A percentile compares a stretch with the other conserved stretches of the same genome.
Conservation (phyloP, 2,888 invertebrate species). For the Galeopsomyia nigrocyanea region DNA sequence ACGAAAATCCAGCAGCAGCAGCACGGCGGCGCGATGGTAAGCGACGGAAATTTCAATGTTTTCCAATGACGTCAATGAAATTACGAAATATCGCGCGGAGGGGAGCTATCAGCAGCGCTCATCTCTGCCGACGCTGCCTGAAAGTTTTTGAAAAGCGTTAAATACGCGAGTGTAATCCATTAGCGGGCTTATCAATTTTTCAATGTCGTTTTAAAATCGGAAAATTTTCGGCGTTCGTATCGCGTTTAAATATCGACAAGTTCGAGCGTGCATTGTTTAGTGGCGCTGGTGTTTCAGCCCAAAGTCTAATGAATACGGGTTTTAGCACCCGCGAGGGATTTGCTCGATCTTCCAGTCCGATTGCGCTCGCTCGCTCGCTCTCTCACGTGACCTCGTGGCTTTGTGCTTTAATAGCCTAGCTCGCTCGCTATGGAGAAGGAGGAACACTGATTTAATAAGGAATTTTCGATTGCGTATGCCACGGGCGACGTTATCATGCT, state of each 20-base stretch:
- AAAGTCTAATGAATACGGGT: slow-evolving; percentile 35
- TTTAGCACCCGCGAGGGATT: slow-evolving; percentile 32
- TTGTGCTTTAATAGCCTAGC: slow-evolving; percentile 16
- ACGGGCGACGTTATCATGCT: too few relatives aligned
- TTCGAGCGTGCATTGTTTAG: too few relatives aligned
- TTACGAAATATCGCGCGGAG: slow-evolving; percentile 25
- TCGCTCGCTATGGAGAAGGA: too few relatives aligned
- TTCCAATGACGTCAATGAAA: slow-evolving; percentile 41
- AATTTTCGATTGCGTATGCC: neutral
- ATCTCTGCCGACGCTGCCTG: neutral
- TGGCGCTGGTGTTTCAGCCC: neutral
- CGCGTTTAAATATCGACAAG: too few relatives aligned
- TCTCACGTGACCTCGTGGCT: neutral
- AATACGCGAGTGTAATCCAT: slow-evolving; percentile 28
- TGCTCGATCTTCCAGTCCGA: slow-evolving; percentile 22
- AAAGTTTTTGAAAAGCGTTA: slow-evolving; percentile 41
- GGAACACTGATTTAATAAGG: slow-evolving; percentile 15
- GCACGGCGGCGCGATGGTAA: neutral
- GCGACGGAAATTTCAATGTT: slow-evolving; percentile 6
- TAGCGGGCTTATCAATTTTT: slow-evolving; percentile 36
- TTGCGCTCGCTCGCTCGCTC: neutral
- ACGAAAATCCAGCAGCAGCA: slow-evolving; percentile 39
- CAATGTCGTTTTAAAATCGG: slow-evolving; percentile 37
- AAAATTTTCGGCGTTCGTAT: slow-evolving; percentile 33
- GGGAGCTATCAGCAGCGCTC: neutral